These are phyloP conservation scores for Macrostomum cliftonense DNA, from an alignment of 2,888 invertebrate genomes.

Conservation along the genomic window DNA sequence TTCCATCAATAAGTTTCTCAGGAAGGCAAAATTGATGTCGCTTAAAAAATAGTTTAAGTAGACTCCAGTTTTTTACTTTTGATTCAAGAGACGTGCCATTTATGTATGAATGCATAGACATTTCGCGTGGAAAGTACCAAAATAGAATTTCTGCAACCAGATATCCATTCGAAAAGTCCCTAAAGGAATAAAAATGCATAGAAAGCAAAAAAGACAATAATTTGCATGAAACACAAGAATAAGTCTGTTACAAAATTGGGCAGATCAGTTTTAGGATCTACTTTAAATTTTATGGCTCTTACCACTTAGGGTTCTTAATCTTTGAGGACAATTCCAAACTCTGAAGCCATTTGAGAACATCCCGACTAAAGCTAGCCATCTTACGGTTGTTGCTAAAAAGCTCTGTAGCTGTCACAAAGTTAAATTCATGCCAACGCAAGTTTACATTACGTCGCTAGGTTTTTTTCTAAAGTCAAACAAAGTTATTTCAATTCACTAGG, in stretches of 20 bases:
- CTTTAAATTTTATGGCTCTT: slow-evolving; percentile 1
- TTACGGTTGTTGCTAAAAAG: too few species aligned
- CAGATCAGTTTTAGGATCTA: too few species aligned
- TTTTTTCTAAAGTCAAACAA: too few species aligned
- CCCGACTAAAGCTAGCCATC: slow-evolving; percentile 14
- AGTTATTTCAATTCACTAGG: too few species aligned
- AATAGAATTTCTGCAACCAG: slow-evolving; percentile 35
- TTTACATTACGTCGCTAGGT: too few species aligned
- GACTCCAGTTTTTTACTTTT: slow-evolving; percentile 30
- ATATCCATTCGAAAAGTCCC: slow-evolving; percentile 37
- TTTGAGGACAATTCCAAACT: slow-evolving; percentile 33
- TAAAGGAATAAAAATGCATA: slow-evolving; percentile 18
- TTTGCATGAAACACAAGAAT: too few species aligned
- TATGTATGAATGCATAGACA: slow-evolving; percentile 32
- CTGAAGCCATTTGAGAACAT: slow-evolving; percentile 34
- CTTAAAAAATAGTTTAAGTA: slow-evolving; percentile 33
- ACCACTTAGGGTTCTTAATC: slow-evolving; percentile 35
- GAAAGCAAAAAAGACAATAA: too few species aligned
- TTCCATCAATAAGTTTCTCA: slow-evolving; percentile 28
- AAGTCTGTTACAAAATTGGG: too few species aligned
- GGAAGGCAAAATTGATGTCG: slow-evolving; percentile 26
- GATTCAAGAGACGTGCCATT: slow-evolving; percentile 30
- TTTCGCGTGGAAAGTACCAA: slow-evolving; percentile 35
- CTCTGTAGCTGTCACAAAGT: too few species aligned
- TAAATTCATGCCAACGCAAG: too few species aligned